Evolutionary conservation across 2,797 vertebrate species (phyloP), one percentile per base, ranked within the genome.

Genomic region (Scleropages formosus): DNA sequence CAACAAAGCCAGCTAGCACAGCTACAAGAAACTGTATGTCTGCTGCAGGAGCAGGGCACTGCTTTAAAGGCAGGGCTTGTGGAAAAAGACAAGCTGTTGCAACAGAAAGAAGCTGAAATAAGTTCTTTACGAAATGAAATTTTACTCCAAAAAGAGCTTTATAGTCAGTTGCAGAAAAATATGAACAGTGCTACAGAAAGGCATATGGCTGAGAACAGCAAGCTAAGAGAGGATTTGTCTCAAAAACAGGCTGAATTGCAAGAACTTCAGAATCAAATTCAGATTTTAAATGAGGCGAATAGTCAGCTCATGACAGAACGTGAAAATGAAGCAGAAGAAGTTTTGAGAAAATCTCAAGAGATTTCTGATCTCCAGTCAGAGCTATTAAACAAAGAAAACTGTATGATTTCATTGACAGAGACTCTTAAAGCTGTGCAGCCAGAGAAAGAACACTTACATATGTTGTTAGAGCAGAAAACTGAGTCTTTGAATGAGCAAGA

Each of bases 41-140:
- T 89, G 72, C 86, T 95, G 9, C 90, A 94, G 82, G 90, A 94
- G n/a, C 91, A 95, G 82, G 84, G 89, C 13, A 80, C 83, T 4
- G 89, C 85, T n/a, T 58, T 94, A 22, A 93, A 90, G 82, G 81
- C 88, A 2, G 89, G 85, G n/a, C 85, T 95, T 10, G 78, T 91
- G 85, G 84, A 91, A 80, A 94, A 88, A 59, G 92, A 90, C 9
- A 59, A 56, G 0, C 44, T 77, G 79, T n/a, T 94, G 3, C 89
- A 91, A 77, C 90, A 94, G 84, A 93, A 88, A 72, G 82, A 77
- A 1, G 80, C 86, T 44, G 86, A 93, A 18, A 86, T 86, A 24
- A 18, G 74, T 20, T 78, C 77, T 0, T 80, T 91, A 24, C 51
- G 51, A 79, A 84, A 82, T 0, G 88, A 93, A 80, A 61, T 84